Base-by-base conservation (phyloP, 2,888 invertebrate genomes). In the Papilio protenor region DNA sequence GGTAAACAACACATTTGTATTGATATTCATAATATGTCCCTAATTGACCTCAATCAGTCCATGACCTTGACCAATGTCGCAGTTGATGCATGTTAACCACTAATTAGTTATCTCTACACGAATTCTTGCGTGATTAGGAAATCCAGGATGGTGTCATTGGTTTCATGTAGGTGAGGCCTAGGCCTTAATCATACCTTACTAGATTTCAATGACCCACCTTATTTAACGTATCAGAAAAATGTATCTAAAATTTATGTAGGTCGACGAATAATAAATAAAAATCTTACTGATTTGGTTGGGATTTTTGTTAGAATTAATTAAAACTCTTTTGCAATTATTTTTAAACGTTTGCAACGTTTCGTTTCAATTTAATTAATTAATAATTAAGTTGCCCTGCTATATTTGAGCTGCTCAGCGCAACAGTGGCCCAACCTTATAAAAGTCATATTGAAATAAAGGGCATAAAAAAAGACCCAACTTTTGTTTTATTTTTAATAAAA, bases 71-170 rank as follows among this genome's bases (percentile, higher is more conserved):
- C 8, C 18, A 40, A 16, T 75, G 57, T 18, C 40, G 49, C 47
- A 33, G 33, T 52, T 16, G 18, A 23, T 47, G 59, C 40, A 70
- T 33, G 49, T 59, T 47, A 57, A 70, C 57, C 16, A 12, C 47
- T 71, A 27, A 59, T 71, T 76, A 59, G 76, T 61, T 33, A 71
- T 61, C 76, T 27, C 6, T 11, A 69, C 66, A 55, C 66, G 57
- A 47, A 76, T 71, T 71, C 21, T 11, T 76, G 71, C 27, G 70
- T 71, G 59, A 71, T 61, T 76, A 49, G 27, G 49, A 59, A 76
- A 71, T 57, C 76, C 76, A 47, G 57, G 70, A 76, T 18, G n/a
- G 40, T 33, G 40, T 66, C 66, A 33, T 64, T 33, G 61, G 16
- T 18, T 23, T 61, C 14, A 61, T 14, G 23, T 61, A 16, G 64